Evolutionary conservation across 53 echinoderm and acorn worm species (phyloP), one percentile per base, ranked within the genome.

Genomic region (Crossaster papposus): DNA sequence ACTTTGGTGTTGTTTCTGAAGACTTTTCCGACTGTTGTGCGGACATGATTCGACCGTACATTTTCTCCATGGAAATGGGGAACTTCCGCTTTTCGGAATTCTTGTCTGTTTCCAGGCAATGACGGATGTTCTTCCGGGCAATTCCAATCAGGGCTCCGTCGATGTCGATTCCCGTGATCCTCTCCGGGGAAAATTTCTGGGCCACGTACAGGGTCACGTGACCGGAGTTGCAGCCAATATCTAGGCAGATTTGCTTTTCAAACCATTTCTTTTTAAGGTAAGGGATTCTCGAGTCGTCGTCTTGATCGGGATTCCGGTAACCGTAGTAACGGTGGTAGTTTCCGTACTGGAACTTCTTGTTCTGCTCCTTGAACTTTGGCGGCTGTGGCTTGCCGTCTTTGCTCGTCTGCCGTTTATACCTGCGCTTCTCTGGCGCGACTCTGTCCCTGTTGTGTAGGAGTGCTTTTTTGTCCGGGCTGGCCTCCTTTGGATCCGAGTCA

Each of bases 171-270:
- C 98, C 98, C 3, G 94, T 93, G 36, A 98, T 94, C 73, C 92
- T 94, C 54, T 88, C n/a, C 50, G 98, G 98, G 17, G 77, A 33
- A 54, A 94, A 98, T 65, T 73, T 78, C 79, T 94, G 94, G 32
- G 94, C 98, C 29, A 98, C 36, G 51, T 79, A 92, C 20, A 98
- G 89, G 22, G 98, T 98, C 63, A 98, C 93, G 91, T 98, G 98
- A 58, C 98, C 98, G 6, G 95, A 94, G 87, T 98, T 98, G 81
- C 98, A 98, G 23, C 98, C 98, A 93, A 98, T 98, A 88, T 98
- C 98, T 18, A 98, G 54, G 70, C 95, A 95, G 18, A 71, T 90
- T 82, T 98, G 96, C 11, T 91, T 93, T 31, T 93, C 89, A 89
- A 98, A 98, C 98, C 98, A 98, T 22, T 94, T 91, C 78, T 65